Evolutionary conservation across 2,888 invertebrate species (phyloP).

Genomic region (Melangyna quadrimaculata): DNA sequence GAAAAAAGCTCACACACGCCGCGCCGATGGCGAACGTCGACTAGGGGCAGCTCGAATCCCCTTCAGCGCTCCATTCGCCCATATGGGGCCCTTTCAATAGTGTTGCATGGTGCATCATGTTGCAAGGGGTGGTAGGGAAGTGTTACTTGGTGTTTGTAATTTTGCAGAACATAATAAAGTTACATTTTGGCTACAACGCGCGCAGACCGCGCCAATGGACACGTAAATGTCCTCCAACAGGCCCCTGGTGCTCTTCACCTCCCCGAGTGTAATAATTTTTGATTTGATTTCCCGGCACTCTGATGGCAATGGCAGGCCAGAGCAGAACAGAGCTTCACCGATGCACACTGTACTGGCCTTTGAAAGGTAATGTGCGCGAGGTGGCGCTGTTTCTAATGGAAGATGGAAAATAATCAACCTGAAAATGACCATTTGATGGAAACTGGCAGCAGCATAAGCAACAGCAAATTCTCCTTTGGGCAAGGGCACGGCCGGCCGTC

Average conservation of each 20-base stretch:
- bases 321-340: constrained; percentile 4
- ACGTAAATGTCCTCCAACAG: constrained; percentile 64
- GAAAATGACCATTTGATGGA: constrained; percentile 70
- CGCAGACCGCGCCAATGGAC: constrained; percentile 36
- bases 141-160: constrained; percentile 68
- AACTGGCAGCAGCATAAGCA: constrained; percentile 31
- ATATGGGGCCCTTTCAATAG: constrained; percentile 46
- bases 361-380: constrained; percentile 56
- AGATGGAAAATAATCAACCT: constrained; percentile 65
- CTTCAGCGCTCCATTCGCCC: constrained; percentile 40
- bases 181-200: constrained; percentile 55
- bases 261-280: constrained; percentile 53
- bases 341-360: constrained; percentile 11
- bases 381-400: constrained; percentile 66
- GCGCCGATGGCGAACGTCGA: constrained; percentile 33
- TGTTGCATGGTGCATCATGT: not conserved
- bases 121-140: constrained; percentile 24
- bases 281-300: constrained; percentile 61
- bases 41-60: constrained; percentile 34
- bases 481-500: constrained; percentile 40
- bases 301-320: constrained; percentile 24
- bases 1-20: constrained; percentile 66
- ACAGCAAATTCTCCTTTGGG: constrained; percentile 30
- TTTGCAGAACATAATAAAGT: constrained; percentile 69
- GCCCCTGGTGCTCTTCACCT: constrained; percentile 9